These are phyloP conservation scores for Intellagama lesueurii DNA, from an alignment of 2,797 vertebrate species.

Conservation along the genomic window DNA sequence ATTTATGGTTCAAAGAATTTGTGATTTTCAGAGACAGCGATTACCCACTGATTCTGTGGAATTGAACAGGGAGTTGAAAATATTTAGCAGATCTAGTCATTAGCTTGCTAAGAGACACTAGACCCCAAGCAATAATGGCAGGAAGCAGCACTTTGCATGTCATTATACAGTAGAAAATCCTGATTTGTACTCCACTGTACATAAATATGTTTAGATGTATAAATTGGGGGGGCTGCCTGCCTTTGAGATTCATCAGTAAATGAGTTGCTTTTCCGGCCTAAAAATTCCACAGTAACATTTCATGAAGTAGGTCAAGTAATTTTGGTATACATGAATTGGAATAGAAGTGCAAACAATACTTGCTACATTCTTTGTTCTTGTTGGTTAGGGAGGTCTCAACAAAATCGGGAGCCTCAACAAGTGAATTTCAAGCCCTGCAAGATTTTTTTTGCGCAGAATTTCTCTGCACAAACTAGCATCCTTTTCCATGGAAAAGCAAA, in stretches of 20 bases:
- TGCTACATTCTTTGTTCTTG: background rate
- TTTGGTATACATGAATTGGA: too few species aligned
- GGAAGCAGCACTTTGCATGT: constrained; percentile 34
- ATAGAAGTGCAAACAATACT: too few species aligned
- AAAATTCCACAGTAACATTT: background rate
- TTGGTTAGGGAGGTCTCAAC: too few species aligned
- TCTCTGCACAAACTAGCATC: too few species aligned
- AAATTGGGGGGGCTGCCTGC: background rate
- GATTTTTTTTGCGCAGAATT: too few species aligned
- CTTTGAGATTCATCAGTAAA: background rate
- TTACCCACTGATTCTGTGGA: background rate
- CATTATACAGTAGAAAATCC: constrained; percentile 45
- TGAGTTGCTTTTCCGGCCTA: too few species aligned
- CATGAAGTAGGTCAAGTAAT: too few species aligned
- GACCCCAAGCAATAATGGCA: constrained; percentile 26
- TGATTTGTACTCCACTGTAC: background rate
- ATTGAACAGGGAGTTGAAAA: constrained; percentile 35
- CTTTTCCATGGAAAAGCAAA: too few species aligned
- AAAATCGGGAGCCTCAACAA: too few species aligned
- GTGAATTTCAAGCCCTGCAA: too few species aligned
- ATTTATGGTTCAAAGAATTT: constrained; percentile 26
- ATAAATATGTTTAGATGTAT: background rate
- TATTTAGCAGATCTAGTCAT: constrained; percentile 22
- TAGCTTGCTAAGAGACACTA: constrained; percentile 2
- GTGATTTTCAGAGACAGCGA: background rate